Percentiles rank a stretch among this genome's conserved stretches.
Conservation (phyloP, 1,140 invertebrate genomes). For the Eufriesea mexicana region DNA sequence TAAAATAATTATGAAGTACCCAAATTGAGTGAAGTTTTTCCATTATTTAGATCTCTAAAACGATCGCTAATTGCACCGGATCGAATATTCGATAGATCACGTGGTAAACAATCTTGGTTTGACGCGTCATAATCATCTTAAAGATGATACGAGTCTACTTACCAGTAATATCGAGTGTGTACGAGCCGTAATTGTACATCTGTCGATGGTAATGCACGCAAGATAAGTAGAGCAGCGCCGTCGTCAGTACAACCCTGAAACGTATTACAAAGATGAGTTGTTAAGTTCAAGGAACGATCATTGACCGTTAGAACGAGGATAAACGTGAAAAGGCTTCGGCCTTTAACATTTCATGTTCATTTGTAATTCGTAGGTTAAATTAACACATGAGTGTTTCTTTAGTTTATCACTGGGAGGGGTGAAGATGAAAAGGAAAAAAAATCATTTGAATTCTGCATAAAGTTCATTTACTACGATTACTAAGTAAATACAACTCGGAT, state of each 20-base stretch:
- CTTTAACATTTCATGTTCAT: neutral
- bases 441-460: neutral
- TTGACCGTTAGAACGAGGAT: neutral
- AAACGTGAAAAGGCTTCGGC: neutral
- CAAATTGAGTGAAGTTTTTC: too few species aligned
- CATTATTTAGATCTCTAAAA: too few species aligned
- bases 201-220: constrained; percentile 93
- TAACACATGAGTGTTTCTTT: too few species aligned
- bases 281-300: constrained; percentile 29
- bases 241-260: constrained; percentile 88
- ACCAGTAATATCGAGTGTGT: constrained; percentile 96
- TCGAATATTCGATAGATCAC: too few species aligned
- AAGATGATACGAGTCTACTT: constrained; percentile 55
- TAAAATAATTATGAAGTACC: too few species aligned
- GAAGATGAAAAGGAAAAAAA: neutral
- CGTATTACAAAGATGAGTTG: constrained; percentile 26
- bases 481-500: too few species aligned
- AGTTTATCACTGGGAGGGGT: too few species aligned
- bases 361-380: too few species aligned
- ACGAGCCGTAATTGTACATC: constrained; percentile 93
- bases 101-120: too few species aligned
- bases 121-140: too few species aligned
- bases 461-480: too few species aligned
- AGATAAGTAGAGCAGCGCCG: constrained; percentile 92
- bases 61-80: too few species aligned